Base-by-base conservation (phyloP, 2,113 vertebrate species). In the Mormyrus lacerda region DNA sequence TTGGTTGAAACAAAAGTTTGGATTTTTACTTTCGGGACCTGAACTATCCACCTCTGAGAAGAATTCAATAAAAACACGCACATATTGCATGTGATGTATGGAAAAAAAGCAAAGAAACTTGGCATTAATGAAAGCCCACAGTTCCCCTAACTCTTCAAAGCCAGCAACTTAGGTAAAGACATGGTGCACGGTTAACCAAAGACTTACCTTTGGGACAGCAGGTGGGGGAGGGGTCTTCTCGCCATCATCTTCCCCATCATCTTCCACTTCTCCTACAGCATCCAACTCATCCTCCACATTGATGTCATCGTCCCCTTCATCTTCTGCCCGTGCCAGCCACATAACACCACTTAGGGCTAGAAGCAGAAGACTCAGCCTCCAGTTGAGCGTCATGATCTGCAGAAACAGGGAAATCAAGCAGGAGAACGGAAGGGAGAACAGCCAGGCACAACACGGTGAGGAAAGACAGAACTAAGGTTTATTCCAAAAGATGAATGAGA, bases 301-400 rank as follows among this genome's bases (percentile, higher is more conserved):
- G n/a, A 93, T 69, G 2, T 96, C 93, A 85, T 97, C 96, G 82
- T 97, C 96, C 0, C 97, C 95, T 15, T 96, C 95, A 0, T 96
- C 96, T 73, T 94, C 95, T 83, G 94, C 95, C 0, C 89, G 85
- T 3, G 88, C 35, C 89, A 47, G 92, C 39, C 87, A 94, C 69
- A 84, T 85, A 93, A 93, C 17, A 87, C 94, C 92, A 65, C 96
- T 96, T 4, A 95, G 91, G 3, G 95, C 94, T 21, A 99, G 91
- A 69, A 98, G 93, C 90, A 93, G 93, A 92, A 97, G 65, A 45
- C 90, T 97, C 85, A 98, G 93, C 19, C 95, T 94, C 92, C 96
- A 93, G 92, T 96, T 97, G 88, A 95, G 93, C 94, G 97, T 95
- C 98, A 99, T 99, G 88, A 91, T 96, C 98, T 99, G 93, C 50